phyloP scores from a whole-genome alignment of 2,888 invertebrate genomes.

The Meta bourneti region DNA sequence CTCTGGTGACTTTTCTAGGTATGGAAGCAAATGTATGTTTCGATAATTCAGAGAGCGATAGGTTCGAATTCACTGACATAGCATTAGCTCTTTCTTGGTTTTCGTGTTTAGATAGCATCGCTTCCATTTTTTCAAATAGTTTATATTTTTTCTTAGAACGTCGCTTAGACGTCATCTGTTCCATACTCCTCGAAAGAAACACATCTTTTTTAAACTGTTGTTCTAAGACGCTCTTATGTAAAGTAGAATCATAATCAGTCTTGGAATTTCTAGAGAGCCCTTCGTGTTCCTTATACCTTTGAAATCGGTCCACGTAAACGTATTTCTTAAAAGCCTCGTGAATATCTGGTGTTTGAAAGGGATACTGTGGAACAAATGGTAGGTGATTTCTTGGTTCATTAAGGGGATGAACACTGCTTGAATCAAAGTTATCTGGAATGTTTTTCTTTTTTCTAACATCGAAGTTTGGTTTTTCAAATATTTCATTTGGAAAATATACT shows the following conservation, averaged over 20 bases:
- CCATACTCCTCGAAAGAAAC: background rate
- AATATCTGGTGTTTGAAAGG: slow-evolving; percentile 40
- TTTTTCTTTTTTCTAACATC: background rate
- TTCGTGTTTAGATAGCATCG: slow-evolving; percentile 13
- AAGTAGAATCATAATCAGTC: background rate
- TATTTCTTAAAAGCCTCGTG: slow-evolving; percentile 49
- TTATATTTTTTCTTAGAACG: background rate
- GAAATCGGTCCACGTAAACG: background rate
- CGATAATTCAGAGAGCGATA: slow-evolving; percentile 26
- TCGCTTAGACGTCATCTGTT: background rate
- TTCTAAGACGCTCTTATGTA: background rate
- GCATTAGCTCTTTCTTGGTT: background rate
- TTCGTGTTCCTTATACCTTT: background rate
- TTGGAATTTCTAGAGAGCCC: background rate
- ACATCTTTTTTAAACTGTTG: background rate
- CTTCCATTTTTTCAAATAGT: slow-evolving; percentile 37
- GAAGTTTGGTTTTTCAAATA: background rate
- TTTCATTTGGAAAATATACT: background rate
- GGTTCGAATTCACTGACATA: background rate
- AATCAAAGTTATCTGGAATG: too few species aligned
- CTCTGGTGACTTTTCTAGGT: slow-evolving; percentile 12
- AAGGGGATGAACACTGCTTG: background rate
- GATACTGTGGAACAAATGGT: background rate
- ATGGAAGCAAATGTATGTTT: slow-evolving; percentile 30
- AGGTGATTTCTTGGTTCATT: background rate